Evolutionary conservation across 2,888 invertebrate genomes (phyloP).

Genomic region (Opisthograptis luteolata): DNA sequence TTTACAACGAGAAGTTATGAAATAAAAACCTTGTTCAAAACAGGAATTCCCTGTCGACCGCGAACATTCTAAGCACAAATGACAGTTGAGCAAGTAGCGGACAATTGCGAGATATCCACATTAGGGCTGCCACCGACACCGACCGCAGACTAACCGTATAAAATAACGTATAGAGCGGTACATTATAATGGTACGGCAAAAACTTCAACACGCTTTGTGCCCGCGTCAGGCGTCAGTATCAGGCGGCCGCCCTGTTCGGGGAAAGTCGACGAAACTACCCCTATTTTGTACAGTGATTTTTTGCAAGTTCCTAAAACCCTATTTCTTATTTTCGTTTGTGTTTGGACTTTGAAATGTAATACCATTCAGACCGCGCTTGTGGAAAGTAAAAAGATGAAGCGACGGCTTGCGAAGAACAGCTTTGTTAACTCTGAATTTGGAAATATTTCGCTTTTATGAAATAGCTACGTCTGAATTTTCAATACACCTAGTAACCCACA

Average conservation of each 20-base stretch:
- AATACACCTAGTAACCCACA: background rate
- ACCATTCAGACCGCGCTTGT: background rate
- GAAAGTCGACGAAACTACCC: conserved; percentile 16
- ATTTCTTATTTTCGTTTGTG: background rate
- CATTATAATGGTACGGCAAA: conserved; percentile 15
- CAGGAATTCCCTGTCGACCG: background rate
- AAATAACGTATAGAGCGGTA: background rate
- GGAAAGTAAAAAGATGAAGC: background rate
- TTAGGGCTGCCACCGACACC: conserved; percentile 7
- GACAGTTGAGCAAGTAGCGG: conserved; percentile 19
- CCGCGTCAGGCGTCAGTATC: conserved; percentile 41
- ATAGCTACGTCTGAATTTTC: background rate
- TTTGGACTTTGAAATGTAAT: background rate
- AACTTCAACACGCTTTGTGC: conserved; percentile 41
- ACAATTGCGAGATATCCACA: conserved; percentile 6
- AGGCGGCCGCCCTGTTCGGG: conserved; percentile 14
- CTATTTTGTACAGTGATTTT: too few species aligned
- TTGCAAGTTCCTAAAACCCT: background rate
- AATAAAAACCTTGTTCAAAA: background rate
- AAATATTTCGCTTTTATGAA: background rate
- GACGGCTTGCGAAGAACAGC: background rate
- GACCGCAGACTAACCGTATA: conserved; percentile 2
- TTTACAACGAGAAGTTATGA: too few species aligned
- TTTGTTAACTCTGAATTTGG: background rate
- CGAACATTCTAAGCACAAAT: conserved; percentile 10